Percentiles rank a stretch among this genome's conserved stretches.
Conservation (phyloP, 2,797 vertebrate genomes). For the Alosa sapidissima region DNA sequence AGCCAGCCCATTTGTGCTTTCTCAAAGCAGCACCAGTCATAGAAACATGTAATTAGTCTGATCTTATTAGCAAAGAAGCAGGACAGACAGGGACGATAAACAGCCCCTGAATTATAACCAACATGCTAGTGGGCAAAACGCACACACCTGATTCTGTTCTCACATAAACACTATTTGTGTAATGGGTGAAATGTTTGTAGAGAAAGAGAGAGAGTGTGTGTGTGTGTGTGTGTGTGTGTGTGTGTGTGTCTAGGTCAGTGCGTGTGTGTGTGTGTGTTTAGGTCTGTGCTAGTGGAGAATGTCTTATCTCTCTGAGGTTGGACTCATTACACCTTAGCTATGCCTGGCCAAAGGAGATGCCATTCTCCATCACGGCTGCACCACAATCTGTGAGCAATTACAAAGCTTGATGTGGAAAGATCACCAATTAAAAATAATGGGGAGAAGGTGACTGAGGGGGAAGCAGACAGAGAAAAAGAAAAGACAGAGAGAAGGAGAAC, state of each 20-base stretch:
- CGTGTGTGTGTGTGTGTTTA: not conserved
- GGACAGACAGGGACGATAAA: not conserved
- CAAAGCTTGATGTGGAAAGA: constrained; percentile 37
- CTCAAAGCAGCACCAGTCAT: not conserved
- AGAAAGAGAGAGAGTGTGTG: not conserved
- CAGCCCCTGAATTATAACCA: not conserved
- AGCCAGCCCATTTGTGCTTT: not conserved
- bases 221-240: not conserved
- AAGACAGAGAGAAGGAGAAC: not conserved
- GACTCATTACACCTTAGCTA: not conserved
- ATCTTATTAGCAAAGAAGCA: not conserved
- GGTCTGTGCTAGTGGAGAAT: not conserved
- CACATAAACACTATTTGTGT: not conserved
- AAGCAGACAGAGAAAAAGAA: not conserved
- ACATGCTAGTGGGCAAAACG: not conserved
- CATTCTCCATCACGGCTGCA: constrained; percentile 24
- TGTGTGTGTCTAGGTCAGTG: not conserved
- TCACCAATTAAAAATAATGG: constrained; percentile 39
- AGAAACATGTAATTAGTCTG: constrained; percentile 5
- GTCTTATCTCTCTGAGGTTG: not conserved
- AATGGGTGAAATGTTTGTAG: not conserved
- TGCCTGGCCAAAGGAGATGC: constrained; percentile 27
- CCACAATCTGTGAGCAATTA: constrained; percentile 28
- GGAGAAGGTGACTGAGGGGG: constrained; percentile 12
- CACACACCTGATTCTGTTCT: not conserved